phyloP scores from a whole-genome alignment of 2,113 vertebrate species.

The Antechinus flavipes region DNA sequence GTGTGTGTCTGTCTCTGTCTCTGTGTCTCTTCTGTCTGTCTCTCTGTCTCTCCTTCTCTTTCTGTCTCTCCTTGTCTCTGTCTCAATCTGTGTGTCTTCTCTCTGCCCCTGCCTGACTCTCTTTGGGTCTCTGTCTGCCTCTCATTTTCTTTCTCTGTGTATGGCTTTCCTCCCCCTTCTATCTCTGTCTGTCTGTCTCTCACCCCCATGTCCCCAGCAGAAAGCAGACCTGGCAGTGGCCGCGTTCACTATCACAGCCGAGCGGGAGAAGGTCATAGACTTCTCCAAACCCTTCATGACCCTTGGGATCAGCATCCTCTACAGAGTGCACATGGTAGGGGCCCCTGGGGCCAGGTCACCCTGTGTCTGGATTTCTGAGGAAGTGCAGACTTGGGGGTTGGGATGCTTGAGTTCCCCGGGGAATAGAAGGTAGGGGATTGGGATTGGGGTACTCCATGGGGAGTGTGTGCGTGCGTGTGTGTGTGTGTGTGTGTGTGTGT shows the following conservation, averaged over 20 bases:
- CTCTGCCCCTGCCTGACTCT: too few species aligned
- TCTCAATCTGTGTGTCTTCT: too few species aligned
- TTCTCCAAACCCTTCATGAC: slow-evolving; percentile 97
- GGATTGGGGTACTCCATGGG: neutral
- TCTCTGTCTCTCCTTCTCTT: fast-evolving
- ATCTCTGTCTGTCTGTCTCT: slow-evolving; percentile 57
- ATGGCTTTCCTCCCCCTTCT: too few species aligned
- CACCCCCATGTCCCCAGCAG: slow-evolving; percentile 78
- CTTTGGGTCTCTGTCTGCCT: too few species aligned
- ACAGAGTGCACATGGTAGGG: slow-evolving; percentile 91
- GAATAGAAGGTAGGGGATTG: neutral
- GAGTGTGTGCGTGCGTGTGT: neutral
- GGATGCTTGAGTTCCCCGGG: neutral
- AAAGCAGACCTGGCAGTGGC: slow-evolving; percentile 95
- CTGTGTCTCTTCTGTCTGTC: too few species aligned
- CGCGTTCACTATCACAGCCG: slow-evolving; percentile 94
- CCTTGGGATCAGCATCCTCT: slow-evolving; percentile 94
- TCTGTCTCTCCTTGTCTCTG: neutral
- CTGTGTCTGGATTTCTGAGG: neutral
- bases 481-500: too few species aligned
- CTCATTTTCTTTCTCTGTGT: too few species aligned
- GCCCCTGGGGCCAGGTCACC: neutral
- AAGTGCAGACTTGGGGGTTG: neutral
- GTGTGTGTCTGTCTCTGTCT: neutral
- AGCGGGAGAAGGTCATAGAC: slow-evolving; percentile 95